These are phyloP conservation scores for Thymelicus lineola DNA, from an alignment of 2,888 invertebrate genomes.

Conservation along the genomic window DNA sequence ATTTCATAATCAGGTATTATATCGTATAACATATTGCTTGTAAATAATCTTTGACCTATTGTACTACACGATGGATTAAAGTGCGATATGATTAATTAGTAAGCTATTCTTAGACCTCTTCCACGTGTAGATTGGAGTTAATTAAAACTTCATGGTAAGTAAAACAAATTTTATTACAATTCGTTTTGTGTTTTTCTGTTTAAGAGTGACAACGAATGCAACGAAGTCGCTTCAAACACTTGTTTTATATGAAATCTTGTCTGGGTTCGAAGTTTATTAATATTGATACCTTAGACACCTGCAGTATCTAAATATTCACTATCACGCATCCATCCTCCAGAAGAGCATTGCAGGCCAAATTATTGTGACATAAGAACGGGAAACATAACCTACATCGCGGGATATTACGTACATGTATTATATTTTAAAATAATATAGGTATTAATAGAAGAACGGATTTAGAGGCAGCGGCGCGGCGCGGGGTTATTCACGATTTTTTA, in stretches of 20 bases:
- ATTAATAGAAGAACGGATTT: conserved; percentile 28
- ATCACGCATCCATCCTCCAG: conserved; percentile 1
- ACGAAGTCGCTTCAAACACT: too few relatives aligned
- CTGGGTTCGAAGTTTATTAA: too few relatives aligned
- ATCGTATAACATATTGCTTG: neutral
- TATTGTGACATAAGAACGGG: conserved; percentile 30
- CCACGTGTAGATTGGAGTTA: too few relatives aligned
- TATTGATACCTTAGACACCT: too few relatives aligned
- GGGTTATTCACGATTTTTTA: conserved; percentile 20
- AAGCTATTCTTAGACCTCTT: too few relatives aligned
- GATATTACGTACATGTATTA: conserved; percentile 25
- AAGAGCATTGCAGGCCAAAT: conserved; percentile 4
- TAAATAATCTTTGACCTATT: neutral
- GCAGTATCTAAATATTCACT: too few relatives aligned
- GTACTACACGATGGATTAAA: neutral
- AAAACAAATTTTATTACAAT: neutral
- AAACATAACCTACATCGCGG: conserved; percentile 24
- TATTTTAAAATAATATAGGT: conserved; percentile 36
- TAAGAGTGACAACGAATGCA: too few relatives aligned
- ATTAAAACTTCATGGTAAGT: too few relatives aligned
- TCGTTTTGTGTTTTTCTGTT: too few relatives aligned
- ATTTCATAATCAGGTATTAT: neutral
- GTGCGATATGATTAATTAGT: neutral
- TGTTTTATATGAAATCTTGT: too few relatives aligned
- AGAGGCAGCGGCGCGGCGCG: conserved; percentile 23